These are phyloP conservation scores for Trissolcus japonicus DNA, from an alignment of 2,888 invertebrate genomes.

Conservation along the genomic window DNA sequence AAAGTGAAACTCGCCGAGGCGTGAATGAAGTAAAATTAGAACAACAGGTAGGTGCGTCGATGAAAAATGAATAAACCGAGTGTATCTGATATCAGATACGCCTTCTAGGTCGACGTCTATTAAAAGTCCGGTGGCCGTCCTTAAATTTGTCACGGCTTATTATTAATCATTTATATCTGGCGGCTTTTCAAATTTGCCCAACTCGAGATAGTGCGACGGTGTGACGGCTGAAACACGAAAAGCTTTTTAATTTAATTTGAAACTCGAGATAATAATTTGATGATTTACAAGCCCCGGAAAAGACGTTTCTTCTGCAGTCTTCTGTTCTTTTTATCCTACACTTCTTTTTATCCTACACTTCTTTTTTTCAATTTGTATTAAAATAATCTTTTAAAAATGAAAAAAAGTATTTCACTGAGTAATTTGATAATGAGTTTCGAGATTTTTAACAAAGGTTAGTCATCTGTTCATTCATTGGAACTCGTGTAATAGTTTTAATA, in stretches of 20 bases:
- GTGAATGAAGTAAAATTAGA: slow-evolving; percentile 42
- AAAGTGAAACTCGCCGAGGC: slow-evolving; percentile 23
- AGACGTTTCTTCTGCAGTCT: slow-evolving; percentile 4
- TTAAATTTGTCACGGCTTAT: slow-evolving; percentile 54
- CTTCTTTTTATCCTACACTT: no score
- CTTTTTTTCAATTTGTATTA: slow-evolving; percentile 1
- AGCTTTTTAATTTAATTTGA: slow-evolving; percentile 53
- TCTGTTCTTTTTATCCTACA: slow-evolving; percentile 14
- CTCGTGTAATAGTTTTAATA: no score
- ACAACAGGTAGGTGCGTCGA: slow-evolving; percentile 57
- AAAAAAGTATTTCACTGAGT: neutral
- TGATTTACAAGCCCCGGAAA: slow-evolving; percentile 26
- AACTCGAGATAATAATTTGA: slow-evolving; percentile 43
- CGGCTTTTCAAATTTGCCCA: slow-evolving; percentile 28
- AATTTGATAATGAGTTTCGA: neutral
- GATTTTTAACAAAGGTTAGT: no score
- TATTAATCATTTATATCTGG: slow-evolving; percentile 55
- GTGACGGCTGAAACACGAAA: slow-evolving; percentile 41
- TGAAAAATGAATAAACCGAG: slow-evolving; percentile 46
- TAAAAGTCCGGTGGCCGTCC: slow-evolving; percentile 43
- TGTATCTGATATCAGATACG: slow-evolving; percentile 53
- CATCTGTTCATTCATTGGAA: no score
- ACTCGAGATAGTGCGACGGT: slow-evolving; percentile 17
- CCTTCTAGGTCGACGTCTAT: slow-evolving; percentile 31
- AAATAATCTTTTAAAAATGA: neutral